phyloP scores from a whole-genome alignment of 2,113 vertebrate genomes.

The Penelope pileata region DNA sequence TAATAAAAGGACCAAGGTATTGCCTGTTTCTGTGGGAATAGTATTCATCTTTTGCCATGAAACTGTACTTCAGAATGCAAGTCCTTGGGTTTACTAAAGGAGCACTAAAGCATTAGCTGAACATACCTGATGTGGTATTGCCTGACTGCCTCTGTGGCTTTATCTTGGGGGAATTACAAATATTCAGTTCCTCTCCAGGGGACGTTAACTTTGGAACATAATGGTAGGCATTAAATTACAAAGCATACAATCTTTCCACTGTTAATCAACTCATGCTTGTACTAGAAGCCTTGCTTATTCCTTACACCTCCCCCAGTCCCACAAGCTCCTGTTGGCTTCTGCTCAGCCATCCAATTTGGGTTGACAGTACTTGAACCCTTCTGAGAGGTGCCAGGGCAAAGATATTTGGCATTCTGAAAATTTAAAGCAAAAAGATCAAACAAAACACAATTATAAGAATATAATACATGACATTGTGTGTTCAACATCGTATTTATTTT shows the following conservation, averaged over 20 bases:
- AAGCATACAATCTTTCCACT: slow-evolving; percentile 36
- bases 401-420: background rate
- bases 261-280: slow-evolving; percentile 13
- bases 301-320: background rate
- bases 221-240: slow-evolving; percentile 48
- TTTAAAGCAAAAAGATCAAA: background rate
- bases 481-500: slow-evolving; percentile 7
- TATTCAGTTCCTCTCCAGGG: slow-evolving; percentile 35
- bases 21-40: background rate
- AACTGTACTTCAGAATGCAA: background rate
- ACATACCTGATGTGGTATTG: background rate
- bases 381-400: background rate
- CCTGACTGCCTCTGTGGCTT: slow-evolving; percentile 13
- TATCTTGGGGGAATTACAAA: slow-evolving; percentile 39
- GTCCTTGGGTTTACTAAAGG: background rate
- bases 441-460: background rate
- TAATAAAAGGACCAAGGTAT: background rate
- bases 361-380: background rate
- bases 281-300: background rate
- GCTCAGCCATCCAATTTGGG: background rate
- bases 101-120: background rate
- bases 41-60: background rate
- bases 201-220: slow-evolving; percentile 54
- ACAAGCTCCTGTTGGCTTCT: background rate
- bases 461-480: background rate